Conservation (phyloP, 2,888 invertebrate species). For the Phengaris alcon region DNA sequence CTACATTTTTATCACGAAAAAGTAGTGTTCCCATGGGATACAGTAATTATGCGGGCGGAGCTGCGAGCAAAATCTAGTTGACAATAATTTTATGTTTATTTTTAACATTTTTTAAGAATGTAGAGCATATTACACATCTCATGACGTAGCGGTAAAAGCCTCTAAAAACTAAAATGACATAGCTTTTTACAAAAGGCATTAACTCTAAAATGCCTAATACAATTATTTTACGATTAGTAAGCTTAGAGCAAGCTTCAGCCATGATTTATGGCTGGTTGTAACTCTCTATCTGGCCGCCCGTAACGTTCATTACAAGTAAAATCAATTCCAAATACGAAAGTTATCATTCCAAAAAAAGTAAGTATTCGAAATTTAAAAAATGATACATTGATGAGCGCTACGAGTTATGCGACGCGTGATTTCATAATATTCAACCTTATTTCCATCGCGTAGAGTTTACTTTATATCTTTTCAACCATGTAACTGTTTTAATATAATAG, state of each 20-base stretch:
- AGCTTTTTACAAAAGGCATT: constrained; percentile 8
- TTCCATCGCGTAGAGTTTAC: not conserved
- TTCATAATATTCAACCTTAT: constrained; percentile 9
- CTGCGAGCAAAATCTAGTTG: too few relatives aligned
- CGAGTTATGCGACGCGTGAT: not conserved
- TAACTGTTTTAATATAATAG: constrained; percentile 22
- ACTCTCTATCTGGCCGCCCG: constrained; percentile 38
- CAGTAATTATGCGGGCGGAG: too few relatives aligned
- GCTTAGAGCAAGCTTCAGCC: constrained; percentile 31
- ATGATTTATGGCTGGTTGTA: constrained; percentile 41
- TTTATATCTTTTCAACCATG: not conserved
- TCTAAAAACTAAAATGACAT: not conserved
- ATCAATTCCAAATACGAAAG: constrained; percentile 40
- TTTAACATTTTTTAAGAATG: too few relatives aligned
- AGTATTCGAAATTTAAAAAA: constrained; percentile 21
- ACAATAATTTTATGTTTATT: too few relatives aligned
- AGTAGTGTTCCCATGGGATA: too few relatives aligned
- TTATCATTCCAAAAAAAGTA: constrained; percentile 36
- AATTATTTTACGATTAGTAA: constrained; percentile 34
- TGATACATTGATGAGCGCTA: constrained; percentile 27
- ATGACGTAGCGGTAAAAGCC: not conserved
- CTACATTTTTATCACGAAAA: too few relatives aligned
- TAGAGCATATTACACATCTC: not conserved
- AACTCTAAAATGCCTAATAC: constrained; percentile 23
- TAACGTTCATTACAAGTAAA: constrained; percentile 38